These are phyloP conservation scores for Volucella bombylans DNA, from an alignment of 2,888 invertebrate species.

Conservation along the genomic window DNA sequence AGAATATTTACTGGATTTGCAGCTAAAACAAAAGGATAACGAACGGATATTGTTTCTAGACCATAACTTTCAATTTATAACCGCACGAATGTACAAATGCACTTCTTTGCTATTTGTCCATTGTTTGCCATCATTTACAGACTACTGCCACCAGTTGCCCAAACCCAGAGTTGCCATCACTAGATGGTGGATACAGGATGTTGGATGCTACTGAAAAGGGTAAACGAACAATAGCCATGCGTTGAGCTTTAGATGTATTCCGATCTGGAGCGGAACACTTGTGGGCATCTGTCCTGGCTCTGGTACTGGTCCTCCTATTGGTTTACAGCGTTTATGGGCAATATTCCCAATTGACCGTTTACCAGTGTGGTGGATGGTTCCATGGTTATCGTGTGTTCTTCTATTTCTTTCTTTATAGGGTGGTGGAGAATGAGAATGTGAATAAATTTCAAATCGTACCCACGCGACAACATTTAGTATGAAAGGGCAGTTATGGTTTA, in stretches of 20 bases:
- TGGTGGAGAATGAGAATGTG: neutral
- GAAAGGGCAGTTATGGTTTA: slow-evolving; percentile 43
- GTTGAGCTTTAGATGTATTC: slow-evolving; percentile 33
- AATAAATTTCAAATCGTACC: slow-evolving; percentile 41
- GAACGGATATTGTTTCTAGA: slow-evolving; percentile 70
- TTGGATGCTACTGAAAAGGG: neutral
- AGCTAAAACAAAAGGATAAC: slow-evolving; percentile 63
- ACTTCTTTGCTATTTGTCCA: slow-evolving; percentile 30
- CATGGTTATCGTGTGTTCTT: neutral
- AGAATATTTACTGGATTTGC: slow-evolving; percentile 52
- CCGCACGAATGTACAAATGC: slow-evolving; percentile 63
- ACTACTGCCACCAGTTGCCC: slow-evolving; percentile 61
- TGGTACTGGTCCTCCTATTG: slow-evolving; percentile 18
- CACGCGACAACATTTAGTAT: slow-evolving; percentile 39
- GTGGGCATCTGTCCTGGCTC: slow-evolving; percentile 47
- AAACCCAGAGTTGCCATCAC: neutral
- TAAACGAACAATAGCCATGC: neutral
- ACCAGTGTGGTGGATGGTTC: slow-evolving; percentile 40
- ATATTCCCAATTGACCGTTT: slow-evolving; percentile 69
- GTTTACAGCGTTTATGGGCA: slow-evolving; percentile 61
- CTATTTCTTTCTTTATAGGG: neutral
- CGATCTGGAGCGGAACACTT: slow-evolving; percentile 61
- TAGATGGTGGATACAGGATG: slow-evolving; percentile 28
- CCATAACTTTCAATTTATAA: slow-evolving; percentile 73
- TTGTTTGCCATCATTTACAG: slow-evolving; percentile 15